These are phyloP conservation scores for Nasonovia ribisnigri DNA, from an alignment of 2,888 invertebrate genomes.

Conservation along the genomic window DNA sequence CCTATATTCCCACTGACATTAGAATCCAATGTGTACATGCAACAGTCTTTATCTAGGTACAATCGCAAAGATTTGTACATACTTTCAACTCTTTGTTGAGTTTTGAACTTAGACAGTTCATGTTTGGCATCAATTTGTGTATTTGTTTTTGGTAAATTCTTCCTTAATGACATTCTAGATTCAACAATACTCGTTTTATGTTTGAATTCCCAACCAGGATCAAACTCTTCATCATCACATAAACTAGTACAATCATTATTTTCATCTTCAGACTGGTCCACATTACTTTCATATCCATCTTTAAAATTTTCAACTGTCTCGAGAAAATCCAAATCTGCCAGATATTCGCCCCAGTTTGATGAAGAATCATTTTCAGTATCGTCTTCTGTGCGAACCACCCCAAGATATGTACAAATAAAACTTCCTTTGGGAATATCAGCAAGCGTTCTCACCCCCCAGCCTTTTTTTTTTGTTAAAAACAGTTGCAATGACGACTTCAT, in stretches of 20 bases:
- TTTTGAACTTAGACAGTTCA: background rate
- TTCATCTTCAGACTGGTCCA: slow-evolving; percentile 61
- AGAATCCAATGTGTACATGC: slow-evolving; percentile 96
- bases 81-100: background rate
- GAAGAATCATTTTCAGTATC: slow-evolving; percentile 78
- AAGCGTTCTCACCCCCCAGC: slow-evolving; percentile 96
- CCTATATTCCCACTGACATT: slow-evolving; percentile 97
- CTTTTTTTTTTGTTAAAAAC: slow-evolving; percentile 92
- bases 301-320: slow-evolving; percentile 90
- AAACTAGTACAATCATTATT: background rate
- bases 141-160: background rate
- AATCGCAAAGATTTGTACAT: slow-evolving; percentile 70
- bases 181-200: no score
- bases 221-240: background rate
- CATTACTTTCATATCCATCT: slow-evolving; percentile 75
- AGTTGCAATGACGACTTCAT: slow-evolving; percentile 89
- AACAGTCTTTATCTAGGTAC: slow-evolving; percentile 83
- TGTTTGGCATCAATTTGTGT: background rate
- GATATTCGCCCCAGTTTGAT: slow-evolving; percentile 92
- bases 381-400: slow-evolving; percentile 90
- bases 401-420: slow-evolving; percentile 96
- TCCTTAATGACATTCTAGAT: no score
- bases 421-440: slow-evolving; percentile 94
- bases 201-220: no score
- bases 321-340: slow-evolving; percentile 96